Evolutionary conservation across 2,797 vertebrate species (phyloP).

Genomic region (Urophycis tenuis): DNA sequence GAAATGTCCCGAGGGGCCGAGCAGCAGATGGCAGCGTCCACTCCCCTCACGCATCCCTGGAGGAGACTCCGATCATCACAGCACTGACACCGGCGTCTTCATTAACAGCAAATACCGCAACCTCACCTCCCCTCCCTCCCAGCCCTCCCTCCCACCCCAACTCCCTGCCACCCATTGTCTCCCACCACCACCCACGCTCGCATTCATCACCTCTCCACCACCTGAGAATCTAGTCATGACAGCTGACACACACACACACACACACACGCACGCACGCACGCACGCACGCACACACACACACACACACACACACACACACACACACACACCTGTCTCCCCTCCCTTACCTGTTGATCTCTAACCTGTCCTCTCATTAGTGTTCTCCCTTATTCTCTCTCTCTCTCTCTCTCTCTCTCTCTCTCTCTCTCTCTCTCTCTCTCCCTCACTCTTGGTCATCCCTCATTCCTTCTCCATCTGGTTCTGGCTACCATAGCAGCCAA

Average conservation of each 20-base stretch:
- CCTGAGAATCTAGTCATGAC: neutral
- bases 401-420: neutral
- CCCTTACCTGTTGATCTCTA: slow-evolving; percentile 1
- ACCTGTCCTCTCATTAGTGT: no score
- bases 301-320: neutral
- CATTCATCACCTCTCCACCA: neutral
- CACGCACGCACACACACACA: neutral
- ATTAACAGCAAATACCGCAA: neutral
- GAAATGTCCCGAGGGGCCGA: neutral
- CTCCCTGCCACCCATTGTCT: neutral
- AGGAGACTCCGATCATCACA: neutral
- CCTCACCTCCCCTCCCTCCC: neutral
- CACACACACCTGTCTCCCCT: neutral
- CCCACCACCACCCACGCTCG: neutral
- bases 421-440: neutral
- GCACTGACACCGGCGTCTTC: slow-evolving; percentile 1
- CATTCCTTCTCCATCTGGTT: neutral
- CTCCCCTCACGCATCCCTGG: neutral
- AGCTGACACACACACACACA: slow-evolving; percentile 1
- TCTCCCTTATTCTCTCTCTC: neutral
- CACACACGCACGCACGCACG: neutral
- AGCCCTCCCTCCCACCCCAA: neutral
- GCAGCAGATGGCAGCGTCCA: neutral
- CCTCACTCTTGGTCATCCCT: neutral
- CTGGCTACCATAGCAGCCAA: neutral